These are phyloP conservation scores for Alethe castanea DNA, from an alignment of 2,113 vertebrate genomes.

Conservation along the genomic window DNA sequence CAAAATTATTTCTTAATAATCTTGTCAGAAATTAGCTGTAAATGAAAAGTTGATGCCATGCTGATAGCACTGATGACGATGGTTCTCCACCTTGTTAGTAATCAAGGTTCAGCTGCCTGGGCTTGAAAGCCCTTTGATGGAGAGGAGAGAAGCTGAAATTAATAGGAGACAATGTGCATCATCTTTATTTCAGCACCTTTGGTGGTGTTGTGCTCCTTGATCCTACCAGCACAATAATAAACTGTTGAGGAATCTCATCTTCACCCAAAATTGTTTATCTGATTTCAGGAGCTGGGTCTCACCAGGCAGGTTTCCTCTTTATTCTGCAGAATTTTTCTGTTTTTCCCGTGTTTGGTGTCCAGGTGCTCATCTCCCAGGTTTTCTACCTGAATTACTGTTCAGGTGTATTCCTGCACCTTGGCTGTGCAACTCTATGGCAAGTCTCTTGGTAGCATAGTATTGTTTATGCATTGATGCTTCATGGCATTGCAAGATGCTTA, in stretches of 20 bases:
- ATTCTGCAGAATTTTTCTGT: neutral
- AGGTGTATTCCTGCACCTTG: neutral
- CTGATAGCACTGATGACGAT: neutral
- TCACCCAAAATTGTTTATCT: neutral
- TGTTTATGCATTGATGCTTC: neutral
- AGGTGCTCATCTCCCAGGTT: rapidly evolving
- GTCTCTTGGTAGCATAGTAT: neutral
- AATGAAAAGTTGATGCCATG: neutral
- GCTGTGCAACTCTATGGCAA: neutral
- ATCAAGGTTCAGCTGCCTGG: neutral
- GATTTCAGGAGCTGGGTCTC: neutral
- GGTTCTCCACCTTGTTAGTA: neutral
- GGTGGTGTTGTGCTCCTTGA: neutral
- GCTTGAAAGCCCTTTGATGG: neutral
- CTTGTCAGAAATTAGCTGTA: neutral
- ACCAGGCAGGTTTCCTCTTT: neutral
- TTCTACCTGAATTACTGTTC: neutral
- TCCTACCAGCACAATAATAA: neutral
- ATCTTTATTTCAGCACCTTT: neutral
- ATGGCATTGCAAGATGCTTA: neutral
- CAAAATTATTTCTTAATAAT: neutral
- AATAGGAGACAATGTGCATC: neutral
- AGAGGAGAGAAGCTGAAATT: neutral
- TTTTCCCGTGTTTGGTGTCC: neutral
- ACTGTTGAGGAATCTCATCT: neutral